phyloP scores from a whole-genome alignment of 2,888 invertebrate species.

The Nycteola revayana region DNA sequence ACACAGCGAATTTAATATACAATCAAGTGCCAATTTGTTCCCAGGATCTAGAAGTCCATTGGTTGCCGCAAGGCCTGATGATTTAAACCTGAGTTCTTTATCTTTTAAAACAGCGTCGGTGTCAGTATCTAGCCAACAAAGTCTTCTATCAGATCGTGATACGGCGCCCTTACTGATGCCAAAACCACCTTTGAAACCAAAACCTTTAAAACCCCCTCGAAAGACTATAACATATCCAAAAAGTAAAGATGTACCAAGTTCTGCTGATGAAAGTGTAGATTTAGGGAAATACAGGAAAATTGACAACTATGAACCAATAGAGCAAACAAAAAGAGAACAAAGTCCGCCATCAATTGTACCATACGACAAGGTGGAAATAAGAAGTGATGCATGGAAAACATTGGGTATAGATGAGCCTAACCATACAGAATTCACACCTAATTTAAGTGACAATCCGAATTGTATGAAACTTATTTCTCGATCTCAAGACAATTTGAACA shows the following conservation, averaged over 20 bases:
- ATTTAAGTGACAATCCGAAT: slow-evolving; percentile 70
- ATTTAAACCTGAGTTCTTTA: slow-evolving; percentile 68
- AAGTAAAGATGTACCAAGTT: slow-evolving; percentile 61
- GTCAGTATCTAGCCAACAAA: slow-evolving; percentile 66
- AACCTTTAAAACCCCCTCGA: slow-evolving; percentile 84
- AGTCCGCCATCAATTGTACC: slow-evolving; percentile 67
- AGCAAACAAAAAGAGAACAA: slow-evolving; percentile 72
- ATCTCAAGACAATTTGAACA: slow-evolving; percentile 75
- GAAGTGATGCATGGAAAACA: slow-evolving; percentile 91
- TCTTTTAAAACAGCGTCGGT: slow-evolving; percentile 72
- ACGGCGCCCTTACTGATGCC: slow-evolving; percentile 72
- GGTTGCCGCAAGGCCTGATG: slow-evolving; percentile 83
- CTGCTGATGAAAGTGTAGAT: slow-evolving; percentile 68
- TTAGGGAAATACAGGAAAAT: slow-evolving; percentile 79
- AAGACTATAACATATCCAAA: slow-evolving; percentile 77
- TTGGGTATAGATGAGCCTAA: slow-evolving; percentile 88
- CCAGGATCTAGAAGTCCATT: slow-evolving; percentile 91
- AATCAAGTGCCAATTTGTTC: slow-evolving; percentile 89
- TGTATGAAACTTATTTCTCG: slow-evolving; percentile 76
- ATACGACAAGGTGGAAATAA: slow-evolving; percentile 89
- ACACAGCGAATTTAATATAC: slow-evolving; percentile 87
- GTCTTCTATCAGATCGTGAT: slow-evolving; percentile 61
- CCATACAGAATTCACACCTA: slow-evolving; percentile 84
- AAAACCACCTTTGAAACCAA: slow-evolving; percentile 83
- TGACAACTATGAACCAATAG: slow-evolving; percentile 76